Percentiles rank a stretch among this genome's conserved stretches.
Conservation (phyloP, 1,140 invertebrate genomes). For the Sitophilus oryzae region DNA sequence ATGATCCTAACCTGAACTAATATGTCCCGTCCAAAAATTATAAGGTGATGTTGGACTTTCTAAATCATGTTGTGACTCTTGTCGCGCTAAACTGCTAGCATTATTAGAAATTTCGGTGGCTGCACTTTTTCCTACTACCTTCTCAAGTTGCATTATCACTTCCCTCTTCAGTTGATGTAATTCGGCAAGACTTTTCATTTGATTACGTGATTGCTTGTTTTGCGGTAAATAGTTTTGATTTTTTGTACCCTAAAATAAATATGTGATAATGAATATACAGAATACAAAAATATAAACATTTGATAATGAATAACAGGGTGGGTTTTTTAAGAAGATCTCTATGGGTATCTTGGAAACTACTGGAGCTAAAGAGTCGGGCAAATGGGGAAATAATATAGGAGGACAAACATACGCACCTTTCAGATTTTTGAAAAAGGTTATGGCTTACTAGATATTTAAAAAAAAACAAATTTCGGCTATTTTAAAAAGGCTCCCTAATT, state of each 20-base stretch:
- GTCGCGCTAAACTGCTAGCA: constrained; percentile 38
- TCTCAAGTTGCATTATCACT: constrained; percentile 60
- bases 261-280: too few relatives aligned
- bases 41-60: constrained; percentile 43
- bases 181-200: constrained; percentile 52
- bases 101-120: constrained; percentile 45
- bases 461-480: too few relatives aligned
- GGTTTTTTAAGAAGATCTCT: too few relatives aligned
- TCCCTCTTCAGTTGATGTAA: constrained; percentile 61
- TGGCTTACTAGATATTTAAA: too few relatives aligned
- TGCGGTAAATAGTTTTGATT: constrained; percentile 24
- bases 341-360: too few relatives aligned
- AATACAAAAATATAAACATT: too few relatives aligned
- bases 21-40: constrained; percentile 42
- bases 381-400: too few relatives aligned
- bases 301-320: too few relatives aligned
- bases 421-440: too few relatives aligned
- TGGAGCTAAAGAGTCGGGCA: too few relatives aligned
- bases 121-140: constrained; percentile 53
- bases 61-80: constrained; percentile 46
- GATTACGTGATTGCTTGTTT: constrained; percentile 24
- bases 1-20: constrained; percentile 32
- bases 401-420: too few relatives aligned
- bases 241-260: constrained; percentile 24
- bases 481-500: too few relatives aligned